Percentiles rank a stretch among this genome's conserved stretches.
These are phyloP conservation scores for Anaspis maculata DNA, from an alignment of 2,888 invertebrate genomes.

Conservation along the genomic window DNA sequence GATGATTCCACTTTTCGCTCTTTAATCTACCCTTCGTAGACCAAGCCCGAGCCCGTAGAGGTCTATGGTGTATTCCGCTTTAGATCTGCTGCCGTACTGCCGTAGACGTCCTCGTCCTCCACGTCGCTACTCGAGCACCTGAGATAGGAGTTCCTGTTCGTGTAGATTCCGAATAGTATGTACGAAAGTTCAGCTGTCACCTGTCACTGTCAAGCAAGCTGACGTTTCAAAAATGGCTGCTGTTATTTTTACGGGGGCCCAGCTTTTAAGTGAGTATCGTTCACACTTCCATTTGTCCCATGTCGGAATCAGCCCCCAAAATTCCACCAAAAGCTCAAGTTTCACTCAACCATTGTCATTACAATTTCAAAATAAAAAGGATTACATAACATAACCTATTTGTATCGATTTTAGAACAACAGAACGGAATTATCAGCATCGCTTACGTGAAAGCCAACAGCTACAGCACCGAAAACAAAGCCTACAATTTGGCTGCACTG, in stretches of 20 bases:
- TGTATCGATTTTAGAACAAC: conserved; percentile 31
- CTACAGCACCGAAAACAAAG: conserved; percentile 49
- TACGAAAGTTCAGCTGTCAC: not conserved
- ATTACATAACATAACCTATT: conserved; percentile 23
- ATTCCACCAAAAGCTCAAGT: no score
- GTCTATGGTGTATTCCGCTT: no score
- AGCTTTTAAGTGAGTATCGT: conserved; percentile 31
- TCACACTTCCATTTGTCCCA: not conserved
- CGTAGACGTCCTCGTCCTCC: no score
- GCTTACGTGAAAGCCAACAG: conserved; percentile 34
- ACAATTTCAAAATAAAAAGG: conserved; percentile 1
- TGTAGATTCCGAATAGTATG: no score
- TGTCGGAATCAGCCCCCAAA: not conserved
- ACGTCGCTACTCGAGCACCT: no score
- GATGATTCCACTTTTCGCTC: no score
- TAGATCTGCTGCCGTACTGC: no score
- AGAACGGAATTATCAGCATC: conserved; percentile 32
- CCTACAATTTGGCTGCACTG: conserved; percentile 56
- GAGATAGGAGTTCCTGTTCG: no score
- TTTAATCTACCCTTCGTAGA: no score
- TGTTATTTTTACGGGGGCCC: conserved; percentile 29
- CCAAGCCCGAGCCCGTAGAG: no score
- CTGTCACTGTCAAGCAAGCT: not conserved
- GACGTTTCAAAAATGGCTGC: conserved; percentile 27
- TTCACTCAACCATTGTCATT: not conserved